Percentiles rank a stretch among this genome's conserved stretches.
phyloP scores from a whole-genome alignment of 2,113 vertebrate genomes.

The Ctenodactylus gundi region DNA sequence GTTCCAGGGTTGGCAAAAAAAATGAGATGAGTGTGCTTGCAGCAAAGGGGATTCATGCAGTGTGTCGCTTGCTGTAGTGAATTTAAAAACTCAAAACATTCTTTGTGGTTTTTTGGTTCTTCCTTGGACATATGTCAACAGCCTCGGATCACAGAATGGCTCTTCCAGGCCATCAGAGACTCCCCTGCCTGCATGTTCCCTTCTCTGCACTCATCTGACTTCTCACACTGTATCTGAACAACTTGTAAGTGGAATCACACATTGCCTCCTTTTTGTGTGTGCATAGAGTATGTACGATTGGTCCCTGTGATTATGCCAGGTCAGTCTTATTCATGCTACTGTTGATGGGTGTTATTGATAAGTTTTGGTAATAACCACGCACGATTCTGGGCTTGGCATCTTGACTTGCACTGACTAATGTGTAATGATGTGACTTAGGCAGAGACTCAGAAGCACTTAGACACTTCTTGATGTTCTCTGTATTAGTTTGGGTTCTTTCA shows the following conservation, averaged over 20 bases:
- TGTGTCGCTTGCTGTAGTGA: too few relatives aligned
- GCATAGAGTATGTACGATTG: background rate
- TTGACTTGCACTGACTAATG: too few relatives aligned
- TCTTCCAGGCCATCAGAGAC: background rate
- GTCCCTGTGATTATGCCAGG: background rate
- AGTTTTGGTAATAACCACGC: background rate
- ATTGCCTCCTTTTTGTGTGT: background rate
- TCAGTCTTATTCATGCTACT: background rate
- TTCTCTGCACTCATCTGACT: background rate
- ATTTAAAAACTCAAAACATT: too few relatives aligned
- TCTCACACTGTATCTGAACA: background rate
- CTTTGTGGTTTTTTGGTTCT: too few relatives aligned
- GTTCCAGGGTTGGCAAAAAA: too few relatives aligned
- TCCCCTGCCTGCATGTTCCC: accelerated
- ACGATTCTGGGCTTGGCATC: too few relatives aligned
- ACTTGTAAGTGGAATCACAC: background rate
- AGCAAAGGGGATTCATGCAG: too few relatives aligned
- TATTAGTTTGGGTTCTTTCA: too few relatives aligned
- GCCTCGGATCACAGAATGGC: background rate
- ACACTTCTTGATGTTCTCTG: too few relatives aligned
- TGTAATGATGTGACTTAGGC: too few relatives aligned
- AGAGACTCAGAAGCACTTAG: too few relatives aligned
- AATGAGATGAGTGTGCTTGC: too few relatives aligned
- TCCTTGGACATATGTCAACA: background rate
- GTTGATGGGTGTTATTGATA: background rate